A percentile compares a stretch with the other conserved stretches of the same genome.
Conservation (phyloP, 2,888 invertebrate species). For the Torymus tubicola region DNA sequence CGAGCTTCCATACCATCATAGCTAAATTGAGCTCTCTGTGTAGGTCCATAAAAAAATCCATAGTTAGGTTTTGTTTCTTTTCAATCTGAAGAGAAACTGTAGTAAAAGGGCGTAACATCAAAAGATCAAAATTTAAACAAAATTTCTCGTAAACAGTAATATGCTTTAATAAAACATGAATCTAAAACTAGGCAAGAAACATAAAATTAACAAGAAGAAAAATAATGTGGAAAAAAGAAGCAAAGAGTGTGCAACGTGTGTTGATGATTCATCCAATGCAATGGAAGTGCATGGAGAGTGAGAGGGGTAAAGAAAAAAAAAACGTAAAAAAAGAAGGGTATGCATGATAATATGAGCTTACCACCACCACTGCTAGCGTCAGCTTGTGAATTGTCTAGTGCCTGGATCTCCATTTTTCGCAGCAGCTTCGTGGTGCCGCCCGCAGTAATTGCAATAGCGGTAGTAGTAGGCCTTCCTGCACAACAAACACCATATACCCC, state of each 20-base stretch:
- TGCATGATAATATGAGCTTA: constrained; percentile 68
- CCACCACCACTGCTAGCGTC: constrained; percentile 73
- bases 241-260: constrained; percentile 6
- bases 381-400: constrained; percentile 72
- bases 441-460: constrained; percentile 65
- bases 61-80: too few species aligned
- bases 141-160: too few species aligned
- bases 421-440: constrained; percentile 71
- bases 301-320: constrained; percentile 16
- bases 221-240: constrained; percentile 51
- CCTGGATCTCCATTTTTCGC: constrained; percentile 75
- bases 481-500: constrained; percentile 71
- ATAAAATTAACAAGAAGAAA: neutral
- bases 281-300: constrained; percentile 18
- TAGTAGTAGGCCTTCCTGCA: constrained; percentile 73
- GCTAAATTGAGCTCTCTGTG: too few species aligned
- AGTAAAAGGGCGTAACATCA: too few species aligned
- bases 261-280: neutral
- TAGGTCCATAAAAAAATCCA: too few species aligned
- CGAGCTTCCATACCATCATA: too few species aligned
- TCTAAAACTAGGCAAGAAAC: too few species aligned
- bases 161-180: too few species aligned
- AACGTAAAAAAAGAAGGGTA: constrained; percentile 49
- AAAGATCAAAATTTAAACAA: too few species aligned
- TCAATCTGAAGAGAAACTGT: too few species aligned